Percentiles rank a stretch among this genome's conserved stretches.
phyloP scores from a whole-genome alignment of 2,888 invertebrate genomes.

The Biston betularia region DNA sequence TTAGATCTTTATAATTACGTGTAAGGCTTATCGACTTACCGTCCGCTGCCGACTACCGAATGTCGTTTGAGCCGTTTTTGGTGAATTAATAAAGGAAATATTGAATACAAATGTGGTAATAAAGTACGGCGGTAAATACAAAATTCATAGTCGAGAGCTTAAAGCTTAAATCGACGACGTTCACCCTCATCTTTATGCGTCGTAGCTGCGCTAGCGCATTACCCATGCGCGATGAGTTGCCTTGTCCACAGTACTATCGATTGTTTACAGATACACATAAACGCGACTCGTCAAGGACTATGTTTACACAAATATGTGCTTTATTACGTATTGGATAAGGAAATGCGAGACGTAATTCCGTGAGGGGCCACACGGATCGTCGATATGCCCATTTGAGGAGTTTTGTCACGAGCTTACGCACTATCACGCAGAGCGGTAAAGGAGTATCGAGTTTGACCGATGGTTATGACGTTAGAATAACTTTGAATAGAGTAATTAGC shows the following conservation, averaged over 20 bases:
- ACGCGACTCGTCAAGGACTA: conserved; percentile 58
- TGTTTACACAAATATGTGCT: conserved; percentile 59
- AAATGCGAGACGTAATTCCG: conserved; percentile 46
- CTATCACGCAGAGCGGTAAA: conserved; percentile 67
- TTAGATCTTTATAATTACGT: conserved; percentile 38
- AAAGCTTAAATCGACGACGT: conserved; percentile 61
- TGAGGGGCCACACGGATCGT: conserved; percentile 66
- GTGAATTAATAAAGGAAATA: conserved; percentile 64
- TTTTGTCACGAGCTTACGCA: conserved; percentile 79
- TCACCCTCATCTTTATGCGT: conserved; percentile 77
- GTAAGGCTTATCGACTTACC: conserved; percentile 45
- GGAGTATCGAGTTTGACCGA: conserved; percentile 79
- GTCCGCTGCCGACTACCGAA: conserved; percentile 28
- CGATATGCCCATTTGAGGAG: conserved; percentile 78
- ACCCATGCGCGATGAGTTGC: conserved; percentile 73
- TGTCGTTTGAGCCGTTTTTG: conserved; percentile 50
- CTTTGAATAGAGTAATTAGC: conserved; percentile 83
- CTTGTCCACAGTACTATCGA: conserved; percentile 71
- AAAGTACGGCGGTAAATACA: conserved; percentile 67
- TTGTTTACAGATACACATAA: conserved; percentile 75
- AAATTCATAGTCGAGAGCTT: conserved; percentile 67
- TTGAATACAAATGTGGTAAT: conserved; percentile 76
- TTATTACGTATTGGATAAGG: conserved; percentile 61
- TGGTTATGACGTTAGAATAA: conserved; percentile 83
- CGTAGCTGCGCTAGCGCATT: conserved; percentile 71